A percentile compares a stretch with the other conserved stretches of the same genome.
Conservation (phyloP, 2,888 invertebrate species). For the Bellardia pandia region DNA sequence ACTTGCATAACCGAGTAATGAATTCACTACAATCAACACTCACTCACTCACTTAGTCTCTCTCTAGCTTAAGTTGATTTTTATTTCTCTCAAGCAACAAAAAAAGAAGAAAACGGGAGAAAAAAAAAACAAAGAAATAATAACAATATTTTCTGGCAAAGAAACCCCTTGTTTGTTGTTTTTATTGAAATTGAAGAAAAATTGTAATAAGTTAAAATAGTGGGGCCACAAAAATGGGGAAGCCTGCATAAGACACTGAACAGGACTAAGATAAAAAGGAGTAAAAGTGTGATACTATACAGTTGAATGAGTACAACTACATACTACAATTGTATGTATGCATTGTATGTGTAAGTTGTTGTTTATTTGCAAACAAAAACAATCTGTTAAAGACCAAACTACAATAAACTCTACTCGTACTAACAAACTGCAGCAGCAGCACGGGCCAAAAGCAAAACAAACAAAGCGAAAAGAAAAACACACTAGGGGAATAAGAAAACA, state of each 20-base stretch:
- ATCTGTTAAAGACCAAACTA: conserved; percentile 39
- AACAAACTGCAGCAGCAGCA: not conserved
- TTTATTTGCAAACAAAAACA: conserved; percentile 41
- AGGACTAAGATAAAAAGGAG: not conserved
- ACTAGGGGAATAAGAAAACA: conserved; percentile 1
- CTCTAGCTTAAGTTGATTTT: not conserved
- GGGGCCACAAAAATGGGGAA: not conserved
- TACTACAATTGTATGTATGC: not conserved
- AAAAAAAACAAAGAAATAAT: conserved; percentile 4
- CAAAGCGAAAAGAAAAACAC: conserved; percentile 1
- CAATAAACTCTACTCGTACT: not conserved
- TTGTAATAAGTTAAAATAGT: not conserved
- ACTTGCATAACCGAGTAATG: conserved; percentile 4
- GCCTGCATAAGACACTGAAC: not conserved
- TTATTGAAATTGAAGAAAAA: conserved; percentile 8
- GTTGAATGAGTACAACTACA: not conserved
- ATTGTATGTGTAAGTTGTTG: conserved; percentile 10
- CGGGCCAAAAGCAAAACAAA: not conserved
- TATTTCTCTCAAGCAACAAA: not conserved
- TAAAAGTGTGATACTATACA: not conserved
- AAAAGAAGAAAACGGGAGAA: not conserved
- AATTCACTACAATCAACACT: conserved; percentile 38
- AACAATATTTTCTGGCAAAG: conserved; percentile 18
- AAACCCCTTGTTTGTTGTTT: conserved; percentile 38
- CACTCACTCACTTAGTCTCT: not conserved